Conservation (phyloP, 2,113 vertebrate genomes). For the Syngnathoides biaculeatus region DNA sequence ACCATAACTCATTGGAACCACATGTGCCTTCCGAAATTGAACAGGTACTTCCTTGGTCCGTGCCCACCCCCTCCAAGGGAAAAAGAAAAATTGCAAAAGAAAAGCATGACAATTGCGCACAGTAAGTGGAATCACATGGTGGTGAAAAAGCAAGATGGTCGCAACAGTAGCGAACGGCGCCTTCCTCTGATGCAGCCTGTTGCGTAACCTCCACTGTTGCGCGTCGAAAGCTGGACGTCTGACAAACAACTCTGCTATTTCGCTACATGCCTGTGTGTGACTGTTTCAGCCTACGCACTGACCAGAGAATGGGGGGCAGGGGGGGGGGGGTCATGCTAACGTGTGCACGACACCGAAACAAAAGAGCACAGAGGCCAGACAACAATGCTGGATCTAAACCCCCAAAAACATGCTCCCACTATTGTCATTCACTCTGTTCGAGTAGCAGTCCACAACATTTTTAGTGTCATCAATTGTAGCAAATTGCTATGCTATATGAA, state of each 20-base stretch:
- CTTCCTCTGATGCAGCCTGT: constrained; percentile 6
- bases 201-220: constrained; percentile 43
- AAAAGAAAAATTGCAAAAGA: not conserved
- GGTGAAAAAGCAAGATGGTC: constrained; percentile 1
- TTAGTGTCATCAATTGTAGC: not conserved
- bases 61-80: not conserved
- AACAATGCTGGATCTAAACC: not conserved
- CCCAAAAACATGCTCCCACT: not conserved
- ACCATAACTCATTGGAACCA: too few relatives aligned
- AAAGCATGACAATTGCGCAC: constrained; percentile 2
- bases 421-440: not conserved
- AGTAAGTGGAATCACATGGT: constrained; percentile 17
- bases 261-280: constrained; percentile 49
- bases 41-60: not conserved
- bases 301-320: constrained; percentile 20
- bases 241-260: constrained; percentile 32
- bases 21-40: not conserved
- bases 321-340: constrained; percentile 48
- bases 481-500: too few relatives aligned
- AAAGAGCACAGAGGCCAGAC: constrained; percentile 18
- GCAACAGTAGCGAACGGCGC: constrained; percentile 16
- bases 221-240: constrained; percentile 32
- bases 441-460: not conserved
- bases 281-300: constrained; percentile 51
- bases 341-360: constrained; percentile 19